Evolutionary conservation across 2,888 invertebrate genomes (phyloP).

Genomic region (Congeria kusceri): DNA sequence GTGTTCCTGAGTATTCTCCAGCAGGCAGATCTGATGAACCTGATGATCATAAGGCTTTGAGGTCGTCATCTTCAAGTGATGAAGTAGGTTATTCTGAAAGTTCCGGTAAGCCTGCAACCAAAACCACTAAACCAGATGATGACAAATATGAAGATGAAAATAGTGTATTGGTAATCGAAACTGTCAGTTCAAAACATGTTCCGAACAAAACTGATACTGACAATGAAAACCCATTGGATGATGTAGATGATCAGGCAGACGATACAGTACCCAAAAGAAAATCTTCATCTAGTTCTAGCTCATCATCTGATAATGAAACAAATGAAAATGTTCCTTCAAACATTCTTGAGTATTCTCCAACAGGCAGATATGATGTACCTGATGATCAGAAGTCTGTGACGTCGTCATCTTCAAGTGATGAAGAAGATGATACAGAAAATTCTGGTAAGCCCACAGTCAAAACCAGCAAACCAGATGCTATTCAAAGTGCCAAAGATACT

Average conservation of each 20-base stretch:
- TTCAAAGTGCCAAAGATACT: slow-evolving; percentile 17
- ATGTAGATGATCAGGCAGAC: no score
- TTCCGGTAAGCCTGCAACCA: no score
- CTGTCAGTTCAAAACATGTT: neutral
- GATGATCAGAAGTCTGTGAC: neutral
- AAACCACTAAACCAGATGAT: no score
- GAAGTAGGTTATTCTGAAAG: neutral
- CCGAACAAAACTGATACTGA: neutral
- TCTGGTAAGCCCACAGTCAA: neutral
- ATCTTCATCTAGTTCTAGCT: no score
- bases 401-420: neutral
- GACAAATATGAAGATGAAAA: no score
- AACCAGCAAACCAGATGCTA: slow-evolving; percentile 15
- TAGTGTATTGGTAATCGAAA: neutral
- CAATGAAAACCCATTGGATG: neutral
- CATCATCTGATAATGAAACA: slow-evolving; percentile 5
- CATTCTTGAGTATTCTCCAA: no score
- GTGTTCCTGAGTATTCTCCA: no score
- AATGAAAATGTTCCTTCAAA: no score
- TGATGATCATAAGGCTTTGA: no score
- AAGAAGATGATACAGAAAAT: slow-evolving; percentile 1
- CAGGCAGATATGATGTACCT: no score
- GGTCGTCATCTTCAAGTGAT: neutral
- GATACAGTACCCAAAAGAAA: no score
- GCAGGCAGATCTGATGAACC: no score